phyloP scores from a whole-genome alignment of 2,888 invertebrate genomes.

The Pterostichus madidus region DNA sequence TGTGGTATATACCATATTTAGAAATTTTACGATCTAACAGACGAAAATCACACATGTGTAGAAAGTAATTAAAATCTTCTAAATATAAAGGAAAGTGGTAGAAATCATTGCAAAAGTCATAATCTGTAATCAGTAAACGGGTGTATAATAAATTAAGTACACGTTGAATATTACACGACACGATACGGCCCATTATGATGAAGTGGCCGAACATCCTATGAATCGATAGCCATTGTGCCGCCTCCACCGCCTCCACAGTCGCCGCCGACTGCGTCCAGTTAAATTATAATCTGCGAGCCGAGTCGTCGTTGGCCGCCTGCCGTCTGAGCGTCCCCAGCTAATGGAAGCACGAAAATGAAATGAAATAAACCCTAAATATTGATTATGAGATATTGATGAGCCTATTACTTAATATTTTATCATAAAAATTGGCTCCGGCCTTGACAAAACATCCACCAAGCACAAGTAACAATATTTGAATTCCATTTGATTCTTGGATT shows the following conservation, averaged over 20 bases:
- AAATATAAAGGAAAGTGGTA: too few relatives aligned
- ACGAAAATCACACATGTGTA: too few relatives aligned
- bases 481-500: too few relatives aligned
- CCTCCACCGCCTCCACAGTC: too few relatives aligned
- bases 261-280: conserved; percentile 14
- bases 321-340: too few relatives aligned
- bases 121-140: conserved; percentile 14
- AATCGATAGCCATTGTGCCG: conserved; percentile 40
- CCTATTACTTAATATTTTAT: too few relatives aligned
- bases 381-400: background rate
- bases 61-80: too few relatives aligned
- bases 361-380: conserved; percentile 19
- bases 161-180: conserved; percentile 31
- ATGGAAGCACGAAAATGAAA: background rate
- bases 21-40: too few relatives aligned
- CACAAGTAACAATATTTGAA: too few relatives aligned
- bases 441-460: too few relatives aligned
- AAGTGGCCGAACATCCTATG: conserved; percentile 33
- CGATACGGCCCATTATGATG: conserved; percentile 31
- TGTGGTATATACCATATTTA: too few relatives aligned
- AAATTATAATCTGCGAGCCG: conserved; percentile 27
- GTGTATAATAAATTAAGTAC: conserved; percentile 36
- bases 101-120: background rate
- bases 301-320: background rate
- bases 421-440: too few relatives aligned